Percentiles rank a stretch among this genome's conserved stretches.
These are phyloP conservation scores for Habrosyne pyritoides DNA, from an alignment of 2,888 invertebrate species.

Conservation along the genomic window DNA sequence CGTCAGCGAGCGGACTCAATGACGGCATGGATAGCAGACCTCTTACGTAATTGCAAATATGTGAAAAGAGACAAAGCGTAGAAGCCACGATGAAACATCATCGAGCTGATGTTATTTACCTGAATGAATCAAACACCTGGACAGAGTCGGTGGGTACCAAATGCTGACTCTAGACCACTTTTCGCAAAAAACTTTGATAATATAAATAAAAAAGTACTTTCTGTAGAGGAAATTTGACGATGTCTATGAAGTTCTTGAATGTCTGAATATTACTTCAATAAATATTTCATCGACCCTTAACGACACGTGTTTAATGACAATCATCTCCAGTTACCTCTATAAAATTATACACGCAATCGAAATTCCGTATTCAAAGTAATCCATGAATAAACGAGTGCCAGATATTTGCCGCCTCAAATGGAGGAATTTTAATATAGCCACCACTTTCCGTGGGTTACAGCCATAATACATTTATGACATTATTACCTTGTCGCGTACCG, in stretches of 20 bases:
- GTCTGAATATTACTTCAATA: neutral
- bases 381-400: conserved; percentile 42
- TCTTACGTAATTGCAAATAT: too few species aligned
- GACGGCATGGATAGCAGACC: too few species aligned
- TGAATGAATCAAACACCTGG: too few species aligned
- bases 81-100: too few species aligned
- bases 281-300: neutral
- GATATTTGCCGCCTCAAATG: conserved; percentile 54
- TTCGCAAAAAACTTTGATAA: too few species aligned
- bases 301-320: neutral
- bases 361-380: conserved; percentile 45
- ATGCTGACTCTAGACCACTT: too few species aligned
- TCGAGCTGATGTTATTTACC: too few species aligned
- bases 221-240: too few species aligned
- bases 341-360: conserved; percentile 38
- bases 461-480: conserved; percentile 69
- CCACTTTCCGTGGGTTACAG: conserved; percentile 53
- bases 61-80: too few species aligned
- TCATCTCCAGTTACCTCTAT: neutral
- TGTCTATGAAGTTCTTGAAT: neutral
- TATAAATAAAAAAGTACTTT: too few species aligned
- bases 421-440: conserved; percentile 66
- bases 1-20: too few species aligned
- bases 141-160: too few species aligned
- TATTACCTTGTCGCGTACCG: conserved; percentile 58